These are phyloP conservation scores for Halocynthia roretzi DNA, from an alignment of 23 tunicate genomes.

Conservation along the genomic window DNA sequence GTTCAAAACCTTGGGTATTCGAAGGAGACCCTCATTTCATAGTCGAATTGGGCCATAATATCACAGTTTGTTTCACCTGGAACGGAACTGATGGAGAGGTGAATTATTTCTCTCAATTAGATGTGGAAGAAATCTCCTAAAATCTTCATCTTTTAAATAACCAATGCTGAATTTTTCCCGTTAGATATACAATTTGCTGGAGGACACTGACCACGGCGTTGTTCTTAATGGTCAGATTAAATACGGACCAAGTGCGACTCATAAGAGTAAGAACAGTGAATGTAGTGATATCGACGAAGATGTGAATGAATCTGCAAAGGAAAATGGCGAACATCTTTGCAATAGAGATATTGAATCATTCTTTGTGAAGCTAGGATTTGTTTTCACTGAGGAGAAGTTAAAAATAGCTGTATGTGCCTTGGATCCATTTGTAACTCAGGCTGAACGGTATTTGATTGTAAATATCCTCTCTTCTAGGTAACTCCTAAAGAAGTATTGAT, in stretches of 20 bases:
- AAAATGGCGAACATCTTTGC: not conserved
- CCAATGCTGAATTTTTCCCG: not conserved
- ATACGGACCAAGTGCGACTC: slow-evolving; percentile 13
- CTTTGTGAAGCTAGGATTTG: slow-evolving; percentile 22
- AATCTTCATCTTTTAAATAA: not conserved
- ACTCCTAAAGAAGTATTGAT: slow-evolving; percentile 21
- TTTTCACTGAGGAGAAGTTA: slow-evolving; percentile 13
- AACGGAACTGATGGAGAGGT: slow-evolving; percentile 29
- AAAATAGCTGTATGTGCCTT: slow-evolving; percentile 15
- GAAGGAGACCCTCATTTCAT: slow-evolving; percentile 51
- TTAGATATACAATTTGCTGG: slow-evolving; percentile 33
- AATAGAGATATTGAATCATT: slow-evolving; percentile 1
- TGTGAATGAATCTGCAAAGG: not conserved
- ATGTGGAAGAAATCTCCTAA: not conserved
- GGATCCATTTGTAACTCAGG: not conserved
- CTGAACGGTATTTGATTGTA: not conserved
- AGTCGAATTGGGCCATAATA: slow-evolving; percentile 6
- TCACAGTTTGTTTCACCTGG: slow-evolving; percentile 43
- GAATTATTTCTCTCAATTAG: not conserved
- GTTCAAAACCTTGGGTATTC: not conserved
- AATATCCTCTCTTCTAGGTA: slow-evolving; percentile 10
- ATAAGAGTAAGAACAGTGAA: not conserved
- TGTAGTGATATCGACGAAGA: not conserved
- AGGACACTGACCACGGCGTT: slow-evolving; percentile 12
- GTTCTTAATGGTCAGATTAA: slow-evolving; percentile 20